Evolutionary conservation across 2,888 invertebrate genomes (phyloP).

Genomic region (Drosophila falleni): DNA sequence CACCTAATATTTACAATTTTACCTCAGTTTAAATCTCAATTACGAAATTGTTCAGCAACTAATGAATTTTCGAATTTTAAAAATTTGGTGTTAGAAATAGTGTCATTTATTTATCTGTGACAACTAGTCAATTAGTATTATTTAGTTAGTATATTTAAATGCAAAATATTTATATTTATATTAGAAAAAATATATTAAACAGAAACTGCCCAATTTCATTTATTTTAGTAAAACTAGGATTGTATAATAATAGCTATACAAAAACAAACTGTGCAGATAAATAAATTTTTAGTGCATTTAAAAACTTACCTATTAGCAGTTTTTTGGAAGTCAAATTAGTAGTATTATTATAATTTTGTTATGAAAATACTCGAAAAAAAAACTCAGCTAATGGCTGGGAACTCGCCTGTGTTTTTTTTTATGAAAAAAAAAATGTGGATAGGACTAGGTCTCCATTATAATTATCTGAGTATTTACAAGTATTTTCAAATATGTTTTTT

Average conservation of each 20-base stretch:
- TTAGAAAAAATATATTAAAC: no score
- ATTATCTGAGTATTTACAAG: constrained; percentile 53
- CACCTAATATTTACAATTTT: background rate
- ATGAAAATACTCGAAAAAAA: background rate
- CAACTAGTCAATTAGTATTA: no score
- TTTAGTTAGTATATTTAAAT: no score
- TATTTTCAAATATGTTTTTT: constrained; percentile 62
- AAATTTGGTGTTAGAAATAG: background rate
- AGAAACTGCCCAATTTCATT: no score
- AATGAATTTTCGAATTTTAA: background rate
- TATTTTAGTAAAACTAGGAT: no score
- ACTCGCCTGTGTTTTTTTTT: background rate
- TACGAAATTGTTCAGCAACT: background rate
- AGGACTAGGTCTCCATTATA: constrained; percentile 21
- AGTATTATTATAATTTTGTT: background rate
- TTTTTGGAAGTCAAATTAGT: background rate
- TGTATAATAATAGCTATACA: no score
- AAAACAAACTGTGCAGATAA: background rate
- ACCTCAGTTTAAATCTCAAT: background rate
- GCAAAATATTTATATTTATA: no score
- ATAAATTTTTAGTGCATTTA: no score
- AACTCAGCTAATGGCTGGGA: constrained; percentile 1
- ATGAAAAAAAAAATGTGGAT: background rate
- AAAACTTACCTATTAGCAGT: background rate
- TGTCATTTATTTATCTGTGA: background rate